phyloP scores from a whole-genome alignment of 2,888 invertebrate genomes.

The Sinotaia quadrata region DNA sequence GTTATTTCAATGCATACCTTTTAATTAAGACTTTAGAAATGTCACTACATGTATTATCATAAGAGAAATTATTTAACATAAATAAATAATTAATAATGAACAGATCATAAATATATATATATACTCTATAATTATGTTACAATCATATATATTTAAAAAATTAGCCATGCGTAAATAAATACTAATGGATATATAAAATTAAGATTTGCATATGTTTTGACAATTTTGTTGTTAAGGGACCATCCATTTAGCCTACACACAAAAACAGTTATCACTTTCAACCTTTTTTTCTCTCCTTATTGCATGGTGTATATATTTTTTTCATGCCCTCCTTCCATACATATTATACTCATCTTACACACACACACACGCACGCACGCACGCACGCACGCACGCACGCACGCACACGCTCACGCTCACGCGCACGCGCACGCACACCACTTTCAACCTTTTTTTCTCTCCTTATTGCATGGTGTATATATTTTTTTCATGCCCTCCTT shows the following conservation, averaged over 20 bases:
- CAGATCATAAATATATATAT: too few relatives aligned
- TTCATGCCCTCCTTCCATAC: slow-evolving; percentile 9
- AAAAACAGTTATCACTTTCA: neutral
- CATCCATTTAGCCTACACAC: too few relatives aligned
- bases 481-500: neutral
- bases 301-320: slow-evolving; percentile 15
- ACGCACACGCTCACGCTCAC: neutral
- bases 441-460: neutral
- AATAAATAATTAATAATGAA: too few relatives aligned
- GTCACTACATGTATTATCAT: too few relatives aligned
- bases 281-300: slow-evolving; percentile 13
- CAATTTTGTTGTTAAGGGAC: too few relatives aligned
- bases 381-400: neutral
- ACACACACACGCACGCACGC: neutral
- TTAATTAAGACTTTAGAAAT: too few relatives aligned
- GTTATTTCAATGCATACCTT: too few relatives aligned
- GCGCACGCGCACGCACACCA: neutral
- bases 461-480: neutral
- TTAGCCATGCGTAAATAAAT: neutral
- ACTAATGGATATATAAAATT: neutral
- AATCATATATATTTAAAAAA: neutral
- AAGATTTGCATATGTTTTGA: neutral
- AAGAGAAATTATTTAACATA: too few relatives aligned
- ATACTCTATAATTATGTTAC: too few relatives aligned
- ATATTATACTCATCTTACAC: neutral